These are phyloP conservation scores for Dasyurus viverrinus DNA, from an alignment of 2,113 vertebrate species.

Conservation along the genomic window DNA sequence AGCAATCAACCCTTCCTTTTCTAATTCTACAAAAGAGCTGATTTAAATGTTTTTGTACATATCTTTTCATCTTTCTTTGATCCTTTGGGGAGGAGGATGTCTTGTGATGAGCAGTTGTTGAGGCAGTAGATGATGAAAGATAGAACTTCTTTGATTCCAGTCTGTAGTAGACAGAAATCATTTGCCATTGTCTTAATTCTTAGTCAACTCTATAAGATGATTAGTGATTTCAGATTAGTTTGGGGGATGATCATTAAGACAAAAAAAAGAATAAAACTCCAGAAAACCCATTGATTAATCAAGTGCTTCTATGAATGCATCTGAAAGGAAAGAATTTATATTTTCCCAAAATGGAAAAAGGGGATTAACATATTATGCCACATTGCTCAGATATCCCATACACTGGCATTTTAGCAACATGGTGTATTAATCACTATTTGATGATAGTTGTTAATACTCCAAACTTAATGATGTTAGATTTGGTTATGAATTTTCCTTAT, in stretches of 20 bases:
- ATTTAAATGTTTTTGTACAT: not conserved
- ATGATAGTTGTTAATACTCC: not conserved
- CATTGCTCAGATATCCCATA: constrained; percentile 2
- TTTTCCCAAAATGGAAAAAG: not conserved
- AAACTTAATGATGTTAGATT: not conserved
- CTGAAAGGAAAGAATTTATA: not conserved
- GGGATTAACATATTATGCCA: not conserved
- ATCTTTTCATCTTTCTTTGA: not conserved
- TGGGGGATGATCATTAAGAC: not conserved
- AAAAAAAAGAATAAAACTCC: not conserved
- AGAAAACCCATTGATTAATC: not conserved
- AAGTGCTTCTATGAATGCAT: not conserved
- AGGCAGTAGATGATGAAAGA: not conserved
- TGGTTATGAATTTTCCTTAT: constrained; percentile 51
- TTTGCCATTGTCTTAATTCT: not conserved
- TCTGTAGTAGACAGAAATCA: not conserved
- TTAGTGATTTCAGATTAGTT: not conserved
- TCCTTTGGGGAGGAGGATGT: not conserved
- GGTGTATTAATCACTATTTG: constrained; percentile 21
- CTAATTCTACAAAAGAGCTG: not conserved
- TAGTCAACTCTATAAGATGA: not conserved
- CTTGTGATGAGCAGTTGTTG: not conserved
- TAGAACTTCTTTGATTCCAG: constrained; percentile 31
- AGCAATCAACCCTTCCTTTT: not conserved
- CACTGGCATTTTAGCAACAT: not conserved